Conservation (phyloP, 2,113 vertebrate genomes). For the Oryzias javanicus region DNA sequence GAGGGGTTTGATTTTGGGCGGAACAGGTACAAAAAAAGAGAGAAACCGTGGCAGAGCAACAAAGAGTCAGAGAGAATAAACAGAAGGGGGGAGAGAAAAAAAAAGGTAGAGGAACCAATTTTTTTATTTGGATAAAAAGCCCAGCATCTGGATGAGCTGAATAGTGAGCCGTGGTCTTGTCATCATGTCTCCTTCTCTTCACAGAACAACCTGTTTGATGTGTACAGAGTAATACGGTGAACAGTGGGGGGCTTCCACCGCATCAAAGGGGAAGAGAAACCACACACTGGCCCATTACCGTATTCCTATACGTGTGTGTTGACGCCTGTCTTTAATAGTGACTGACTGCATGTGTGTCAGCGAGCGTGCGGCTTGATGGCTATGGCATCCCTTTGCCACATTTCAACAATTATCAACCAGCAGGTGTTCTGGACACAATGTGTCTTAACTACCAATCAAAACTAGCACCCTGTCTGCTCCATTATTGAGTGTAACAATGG, state of each 20-base stretch:
- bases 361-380: conserved; percentile 24
- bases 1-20: conserved; percentile 28
- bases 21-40: conserved; percentile 11
- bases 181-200: conserved; percentile 54
- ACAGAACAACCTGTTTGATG: conserved; percentile 65
- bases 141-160: conserved; percentile 36
- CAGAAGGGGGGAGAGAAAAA: neutral
- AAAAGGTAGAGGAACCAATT: conserved; percentile 32
- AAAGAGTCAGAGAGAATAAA: conserved; percentile 21
- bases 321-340: conserved; percentile 16
- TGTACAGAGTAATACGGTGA: conserved; percentile 59
- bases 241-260: conserved; percentile 46
- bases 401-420: conserved; percentile 55
- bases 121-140: conserved; percentile 48
- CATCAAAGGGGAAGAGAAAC: conserved; percentile 67
- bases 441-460: conserved; percentile 51
- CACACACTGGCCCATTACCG: conserved; percentile 56
- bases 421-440: conserved; percentile 38
- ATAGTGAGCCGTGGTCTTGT: conserved; percentile 47
- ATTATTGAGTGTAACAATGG: conserved; percentile 40
- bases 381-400: conserved; percentile 31
- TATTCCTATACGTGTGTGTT: conserved; percentile 1
- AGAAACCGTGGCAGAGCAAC: conserved; percentile 12
- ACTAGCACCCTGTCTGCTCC: conserved; percentile 32
- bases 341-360: conserved; percentile 16